Base-by-base conservation (phyloP, 2,113 vertebrate genomes). In the Dipodomys spectabilis region DNA sequence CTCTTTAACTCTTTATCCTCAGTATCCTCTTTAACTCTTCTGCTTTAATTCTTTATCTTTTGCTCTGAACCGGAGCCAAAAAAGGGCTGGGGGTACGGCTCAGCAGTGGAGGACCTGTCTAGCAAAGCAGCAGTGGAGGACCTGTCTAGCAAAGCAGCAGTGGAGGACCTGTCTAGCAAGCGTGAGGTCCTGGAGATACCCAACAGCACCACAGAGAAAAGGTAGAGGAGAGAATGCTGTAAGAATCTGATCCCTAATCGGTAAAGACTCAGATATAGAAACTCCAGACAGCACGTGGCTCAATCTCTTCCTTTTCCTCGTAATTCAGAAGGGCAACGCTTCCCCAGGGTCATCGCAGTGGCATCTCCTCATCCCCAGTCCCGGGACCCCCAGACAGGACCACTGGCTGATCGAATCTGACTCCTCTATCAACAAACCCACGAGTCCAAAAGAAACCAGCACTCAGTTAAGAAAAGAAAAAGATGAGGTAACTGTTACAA, bases 371-470 rank as follows among this genome's bases (percentile, higher is more conserved):
- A 32, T 79, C 10, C 20, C 19, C 18, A 53, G n/a, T 30, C n/a
- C 86, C 16, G 49, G 20, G 80, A 86, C 7, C 28, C 7, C 25
- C 53, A 84, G 49, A 44, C 0, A 2, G 27, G 6, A 45, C 23
- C 9, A 62, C 25, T 35, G 39, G 75, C 35, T 82, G 77, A 60
- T 71, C 4, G 20, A 49, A 30, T 39, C 87, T 65, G 20, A 57
- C 62, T 83, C 23, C 49, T 80, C 67, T 18, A 35, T 72, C 75
- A 95, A 86, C 20, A 86, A 88, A 88, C 2, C 93, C 44, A 73
- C 18, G 53, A 4, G 1, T 86, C 88, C 91, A 83, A 81, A 77
- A 85, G 44, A 87, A 78, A 65, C 64, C 19, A 35, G 7, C 53
- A 80, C 49, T 77, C 60, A 73, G 27, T 39, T 13, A 39, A n/a